These are phyloP conservation scores for Enteromius thamalakanensis DNA, from an alignment of 2,797 vertebrate species.

Conservation along the genomic window DNA sequence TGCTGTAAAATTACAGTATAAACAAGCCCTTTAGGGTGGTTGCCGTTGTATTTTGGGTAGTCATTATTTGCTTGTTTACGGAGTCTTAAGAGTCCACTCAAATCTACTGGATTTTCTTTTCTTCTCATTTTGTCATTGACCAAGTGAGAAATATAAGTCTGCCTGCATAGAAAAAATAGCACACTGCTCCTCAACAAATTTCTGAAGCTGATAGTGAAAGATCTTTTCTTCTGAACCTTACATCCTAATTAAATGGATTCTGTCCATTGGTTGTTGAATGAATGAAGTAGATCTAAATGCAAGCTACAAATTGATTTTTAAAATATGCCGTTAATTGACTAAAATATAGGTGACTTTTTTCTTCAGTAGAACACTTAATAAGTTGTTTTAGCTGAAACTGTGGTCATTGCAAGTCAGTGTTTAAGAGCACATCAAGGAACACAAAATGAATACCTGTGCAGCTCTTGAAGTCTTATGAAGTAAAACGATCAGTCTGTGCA, in stretches of 20 bases:
- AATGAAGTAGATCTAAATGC: background rate
- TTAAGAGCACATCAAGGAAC: background rate
- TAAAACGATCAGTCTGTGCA: background rate
- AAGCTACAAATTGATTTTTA: background rate
- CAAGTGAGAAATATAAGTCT: background rate
- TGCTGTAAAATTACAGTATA: background rate
- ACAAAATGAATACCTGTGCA: background rate
- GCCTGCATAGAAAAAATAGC: background rate
- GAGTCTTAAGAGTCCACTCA: background rate
- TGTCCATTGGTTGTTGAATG: background rate
- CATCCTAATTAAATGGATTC: background rate
- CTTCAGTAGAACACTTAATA: background rate
- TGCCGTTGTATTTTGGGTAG: background rate
- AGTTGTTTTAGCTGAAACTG: background rate
- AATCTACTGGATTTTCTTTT: background rate
- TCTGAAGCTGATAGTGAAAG: background rate
- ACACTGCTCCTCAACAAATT: background rate
- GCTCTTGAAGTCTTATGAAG: background rate
- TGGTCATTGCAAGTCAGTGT: background rate
- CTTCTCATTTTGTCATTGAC: background rate
- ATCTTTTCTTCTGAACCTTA: background rate
- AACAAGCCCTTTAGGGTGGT: background rate
- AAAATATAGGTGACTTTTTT: no score
- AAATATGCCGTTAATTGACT: background rate
- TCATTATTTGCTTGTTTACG: background rate